Conservation (phyloP, 2,888 invertebrate species). For the Chrysina gloriosa region DNA sequence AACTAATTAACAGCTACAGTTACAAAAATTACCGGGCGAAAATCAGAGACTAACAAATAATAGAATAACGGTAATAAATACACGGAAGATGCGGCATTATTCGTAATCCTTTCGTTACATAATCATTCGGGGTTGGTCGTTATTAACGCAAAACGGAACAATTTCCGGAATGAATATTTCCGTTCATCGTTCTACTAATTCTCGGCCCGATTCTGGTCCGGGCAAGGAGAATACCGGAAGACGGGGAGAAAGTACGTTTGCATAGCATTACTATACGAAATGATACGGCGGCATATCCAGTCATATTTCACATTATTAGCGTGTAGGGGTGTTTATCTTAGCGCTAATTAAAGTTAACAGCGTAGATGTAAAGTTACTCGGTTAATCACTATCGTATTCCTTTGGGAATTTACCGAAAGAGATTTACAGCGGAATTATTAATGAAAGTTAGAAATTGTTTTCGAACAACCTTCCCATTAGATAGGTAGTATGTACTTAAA, state of each 20-base stretch:
- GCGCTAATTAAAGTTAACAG: slow-evolving; percentile 31
- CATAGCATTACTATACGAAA: not conserved
- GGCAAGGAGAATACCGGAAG: not conserved
- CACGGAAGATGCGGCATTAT: not conserved
- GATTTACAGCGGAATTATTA: slow-evolving; percentile 19
- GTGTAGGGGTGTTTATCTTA: slow-evolving; percentile 15
- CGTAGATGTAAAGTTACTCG: slow-evolving; percentile 16
- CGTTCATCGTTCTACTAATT: slow-evolving; percentile 12
- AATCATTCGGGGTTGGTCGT: not conserved
- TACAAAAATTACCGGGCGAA: too few relatives aligned
- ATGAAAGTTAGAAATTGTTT: slow-evolving; percentile 18
- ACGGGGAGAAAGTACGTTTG: not conserved
- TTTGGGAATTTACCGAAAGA: slow-evolving; percentile 27
- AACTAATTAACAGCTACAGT: too few relatives aligned
- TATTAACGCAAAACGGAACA: slow-evolving; percentile 10
- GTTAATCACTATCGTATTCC: slow-evolving; percentile 25
- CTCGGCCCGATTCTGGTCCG: not conserved
- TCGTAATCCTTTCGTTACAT: slow-evolving; percentile 8
- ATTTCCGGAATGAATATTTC: slow-evolving; percentile 11
- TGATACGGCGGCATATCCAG: not conserved
- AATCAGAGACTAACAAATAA: not conserved
- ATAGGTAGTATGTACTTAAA: too few relatives aligned
- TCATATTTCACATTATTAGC: slow-evolving; percentile 15
- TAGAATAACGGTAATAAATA: not conserved
- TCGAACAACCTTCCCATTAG: not conserved